Evolutionary conservation across 2,888 invertebrate species (phyloP).

Genomic region (Tetragnatha montana): DNA sequence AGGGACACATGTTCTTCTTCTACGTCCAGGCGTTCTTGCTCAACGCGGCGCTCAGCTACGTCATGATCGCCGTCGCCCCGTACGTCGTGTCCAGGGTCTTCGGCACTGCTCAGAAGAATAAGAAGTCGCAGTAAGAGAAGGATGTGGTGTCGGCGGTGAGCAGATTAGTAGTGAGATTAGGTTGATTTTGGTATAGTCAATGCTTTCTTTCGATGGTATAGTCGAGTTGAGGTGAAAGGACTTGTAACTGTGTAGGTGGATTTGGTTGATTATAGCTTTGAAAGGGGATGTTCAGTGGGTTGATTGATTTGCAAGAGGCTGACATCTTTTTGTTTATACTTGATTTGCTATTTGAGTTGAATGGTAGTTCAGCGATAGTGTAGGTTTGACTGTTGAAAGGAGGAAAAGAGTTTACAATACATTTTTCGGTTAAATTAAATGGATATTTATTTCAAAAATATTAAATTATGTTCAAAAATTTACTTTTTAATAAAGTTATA

Average conservation of each 20-base stretch:
- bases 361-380: neutral
- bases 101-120: constrained; percentile 11
- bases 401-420: neutral
- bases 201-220: no score
- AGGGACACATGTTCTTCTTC: constrained; percentile 63
- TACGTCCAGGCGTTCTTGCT: constrained; percentile 70
- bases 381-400: neutral
- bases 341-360: neutral
- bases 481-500: no score
- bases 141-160: neutral
- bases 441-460: no score
- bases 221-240: no score
- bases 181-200: neutral
- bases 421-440: no score
- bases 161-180: neutral
- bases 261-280: no score
- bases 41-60: constrained; percentile 70
- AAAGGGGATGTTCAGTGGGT: neutral
- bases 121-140: constrained; percentile 26
- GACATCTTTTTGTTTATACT: neutral
- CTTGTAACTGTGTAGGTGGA: no score
- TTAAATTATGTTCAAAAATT: no score
- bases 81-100: constrained; percentile 61
- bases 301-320: no score
- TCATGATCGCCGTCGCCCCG: constrained; percentile 71